A percentile compares a stretch with the other conserved stretches of the same genome.
phyloP scores from a whole-genome alignment of 2,797 vertebrate genomes.

The Vespertilio murinus region DNA sequence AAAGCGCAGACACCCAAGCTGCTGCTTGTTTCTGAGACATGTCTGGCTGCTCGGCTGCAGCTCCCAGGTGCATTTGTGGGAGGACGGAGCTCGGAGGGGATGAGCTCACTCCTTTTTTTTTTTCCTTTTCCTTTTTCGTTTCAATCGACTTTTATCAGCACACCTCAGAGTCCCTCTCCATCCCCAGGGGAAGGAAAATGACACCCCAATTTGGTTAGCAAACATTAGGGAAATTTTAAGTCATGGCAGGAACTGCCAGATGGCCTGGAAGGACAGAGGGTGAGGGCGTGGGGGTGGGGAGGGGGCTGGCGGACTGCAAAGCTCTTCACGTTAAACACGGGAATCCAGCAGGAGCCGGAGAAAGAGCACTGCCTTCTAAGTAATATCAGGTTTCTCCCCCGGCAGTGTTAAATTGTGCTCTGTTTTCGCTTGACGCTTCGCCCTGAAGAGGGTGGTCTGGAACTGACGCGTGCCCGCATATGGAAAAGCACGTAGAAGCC shows the following conservation, averaged over 20 bases:
- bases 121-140: not conserved
- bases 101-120: not conserved
- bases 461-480: slow-evolving; percentile 9
- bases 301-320: too few relatives aligned
- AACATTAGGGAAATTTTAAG: slow-evolving; percentile 63
- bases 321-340: not conserved
- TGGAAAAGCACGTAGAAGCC: slow-evolving; percentile 1
- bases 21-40: not conserved
- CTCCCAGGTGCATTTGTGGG: slow-evolving; percentile 51
- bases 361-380: slow-evolving; percentile 28
- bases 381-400: not conserved
- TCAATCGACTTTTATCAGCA: slow-evolving; percentile 59
- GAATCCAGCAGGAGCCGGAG: not conserved
- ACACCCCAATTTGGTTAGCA: slow-evolving; percentile 64
- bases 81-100: not conserved
- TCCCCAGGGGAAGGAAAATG: slow-evolving; percentile 61
- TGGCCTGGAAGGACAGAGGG: not conserved
- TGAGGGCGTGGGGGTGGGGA: not conserved
- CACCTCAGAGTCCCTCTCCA: not conserved
- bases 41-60: not conserved
- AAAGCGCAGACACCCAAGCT: not conserved
- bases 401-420: slow-evolving; percentile 9
- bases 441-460: slow-evolving; percentile 31
- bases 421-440: slow-evolving; percentile 41
- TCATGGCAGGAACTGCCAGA: slow-evolving; percentile 13